A percentile compares a stretch with the other conserved stretches of the same genome.
These are phyloP conservation scores for Phalacrocorax carbo DNA, from an alignment of 2,113 vertebrate genomes.

Conservation along the genomic window DNA sequence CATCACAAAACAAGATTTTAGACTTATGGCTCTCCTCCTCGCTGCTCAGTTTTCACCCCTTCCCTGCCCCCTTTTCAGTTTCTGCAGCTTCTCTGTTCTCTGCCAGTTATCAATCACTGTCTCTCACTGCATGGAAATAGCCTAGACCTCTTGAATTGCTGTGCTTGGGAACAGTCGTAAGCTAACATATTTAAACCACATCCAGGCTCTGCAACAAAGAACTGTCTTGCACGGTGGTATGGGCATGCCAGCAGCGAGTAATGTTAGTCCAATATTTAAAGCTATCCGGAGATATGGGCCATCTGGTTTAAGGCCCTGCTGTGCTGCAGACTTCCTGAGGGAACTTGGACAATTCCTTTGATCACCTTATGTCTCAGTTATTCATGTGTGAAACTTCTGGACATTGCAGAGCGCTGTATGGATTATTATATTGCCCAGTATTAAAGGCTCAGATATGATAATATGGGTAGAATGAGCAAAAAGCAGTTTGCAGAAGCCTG, in stretches of 20 bases:
- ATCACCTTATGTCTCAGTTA: conserved; percentile 24
- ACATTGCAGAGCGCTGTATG: neutral
- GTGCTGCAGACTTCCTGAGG: conserved; percentile 17
- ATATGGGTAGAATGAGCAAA: neutral
- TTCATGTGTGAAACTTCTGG: neutral
- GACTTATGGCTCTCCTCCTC: neutral
- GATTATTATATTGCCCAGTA: neutral
- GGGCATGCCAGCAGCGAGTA: neutral
- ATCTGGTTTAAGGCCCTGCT: conserved; percentile 20
- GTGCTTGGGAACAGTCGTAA: neutral
- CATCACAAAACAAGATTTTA: neutral
- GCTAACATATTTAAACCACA: neutral
- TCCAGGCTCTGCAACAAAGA: neutral
- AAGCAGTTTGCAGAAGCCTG: neutral
- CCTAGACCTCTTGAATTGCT: neutral
- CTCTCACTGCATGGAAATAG: neutral
- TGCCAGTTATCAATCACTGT: neutral
- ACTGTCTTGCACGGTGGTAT: neutral
- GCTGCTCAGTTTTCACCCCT: neutral
- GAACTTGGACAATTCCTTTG: conserved; percentile 19
- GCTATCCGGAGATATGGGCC: neutral
- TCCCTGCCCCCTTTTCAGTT: neutral
- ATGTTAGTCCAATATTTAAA: neutral
- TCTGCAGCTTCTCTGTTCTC: neutral
- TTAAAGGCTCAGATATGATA: neutral